phyloP scores from a whole-genome alignment of 2,888 invertebrate species.

The Oegoconia quadripuncta region DNA sequence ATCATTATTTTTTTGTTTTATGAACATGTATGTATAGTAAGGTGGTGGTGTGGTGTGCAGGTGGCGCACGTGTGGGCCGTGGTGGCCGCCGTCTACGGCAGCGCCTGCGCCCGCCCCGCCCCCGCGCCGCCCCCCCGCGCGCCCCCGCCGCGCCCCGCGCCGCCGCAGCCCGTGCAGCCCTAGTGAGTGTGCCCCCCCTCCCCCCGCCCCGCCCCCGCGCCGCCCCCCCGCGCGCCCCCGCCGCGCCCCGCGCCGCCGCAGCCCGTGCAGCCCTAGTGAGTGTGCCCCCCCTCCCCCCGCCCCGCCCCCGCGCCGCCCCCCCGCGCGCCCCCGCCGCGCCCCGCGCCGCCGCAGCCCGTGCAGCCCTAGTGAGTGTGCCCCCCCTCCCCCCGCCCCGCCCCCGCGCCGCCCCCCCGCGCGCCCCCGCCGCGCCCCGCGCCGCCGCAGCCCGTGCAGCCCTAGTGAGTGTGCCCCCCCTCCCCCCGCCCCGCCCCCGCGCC shows the following conservation, averaged over 20 bases:
- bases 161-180: conserved; percentile 33
- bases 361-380: conserved; percentile 27
- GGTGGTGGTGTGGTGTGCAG: too few relatives aligned
- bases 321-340: conserved; percentile 31
- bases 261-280: conserved; percentile 30
- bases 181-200: conserved; percentile 25
- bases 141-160: conserved; percentile 29
- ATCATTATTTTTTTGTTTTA: too few relatives aligned
- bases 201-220: conserved; percentile 27
- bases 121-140: conserved; percentile 34
- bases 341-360: conserved; percentile 33
- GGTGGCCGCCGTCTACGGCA: conserved; percentile 26
- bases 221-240: conserved; percentile 35
- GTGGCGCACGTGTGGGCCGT: conserved; percentile 67
- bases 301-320: conserved; percentile 30
- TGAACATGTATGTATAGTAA: too few relatives aligned
- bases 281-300: conserved; percentile 26
- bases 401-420: conserved; percentile 33
- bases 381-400: conserved; percentile 28
- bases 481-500: conserved; percentile 22
- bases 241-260: conserved; percentile 31
- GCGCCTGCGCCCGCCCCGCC: conserved; percentile 27
- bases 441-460: conserved; percentile 32
- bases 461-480: conserved; percentile 14
- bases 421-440: conserved; percentile 31